Evolutionary conservation across 2,113 vertebrate species (phyloP).

Genomic region (Tenebrosternarchus preto): DNA sequence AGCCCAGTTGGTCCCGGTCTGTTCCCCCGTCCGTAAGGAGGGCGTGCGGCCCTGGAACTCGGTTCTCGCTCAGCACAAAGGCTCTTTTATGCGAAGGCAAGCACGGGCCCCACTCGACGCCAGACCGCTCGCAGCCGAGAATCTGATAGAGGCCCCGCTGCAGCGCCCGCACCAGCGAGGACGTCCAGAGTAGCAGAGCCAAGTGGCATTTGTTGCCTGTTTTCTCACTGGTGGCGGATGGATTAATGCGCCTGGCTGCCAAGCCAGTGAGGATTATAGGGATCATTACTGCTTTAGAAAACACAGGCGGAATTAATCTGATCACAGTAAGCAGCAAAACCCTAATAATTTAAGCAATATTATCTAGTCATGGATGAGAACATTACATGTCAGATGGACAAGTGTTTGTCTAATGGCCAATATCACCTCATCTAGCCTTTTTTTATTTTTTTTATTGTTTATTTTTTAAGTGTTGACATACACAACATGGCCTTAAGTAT

Average conservation of each 20-base stretch:
- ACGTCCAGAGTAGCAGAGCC: constrained; percentile 13
- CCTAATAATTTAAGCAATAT: constrained; percentile 58
- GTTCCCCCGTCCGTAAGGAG: constrained; percentile 2
- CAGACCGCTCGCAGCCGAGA: constrained; percentile 12
- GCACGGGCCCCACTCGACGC: constrained; percentile 13
- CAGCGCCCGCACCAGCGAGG: constrained; percentile 1
- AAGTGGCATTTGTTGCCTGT: constrained; percentile 22
- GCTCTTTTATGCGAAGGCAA: constrained; percentile 2
- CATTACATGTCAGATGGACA: constrained; percentile 48
- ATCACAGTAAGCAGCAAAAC: constrained; percentile 61
- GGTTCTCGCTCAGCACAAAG: constrained; percentile 20
- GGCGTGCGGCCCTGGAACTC: constrained; percentile 12
- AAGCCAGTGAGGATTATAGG: constrained; percentile 60
- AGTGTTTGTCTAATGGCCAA: constrained; percentile 20
- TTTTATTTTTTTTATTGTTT: background rate
- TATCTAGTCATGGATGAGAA: constrained; percentile 58
- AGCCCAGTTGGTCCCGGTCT: constrained; percentile 13
- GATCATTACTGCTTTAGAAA: constrained; percentile 57
- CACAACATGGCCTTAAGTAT: too few species aligned
- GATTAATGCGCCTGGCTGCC: constrained; percentile 53
- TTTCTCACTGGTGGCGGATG: constrained; percentile 39
- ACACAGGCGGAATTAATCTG: constrained; percentile 53
- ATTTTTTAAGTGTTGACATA: too few species aligned
- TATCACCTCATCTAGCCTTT: background rate
- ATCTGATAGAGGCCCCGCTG: background rate